phyloP scores from a whole-genome alignment of 53 echinoderm and acorn worm species.

The Zoroaster sp. region DNA sequence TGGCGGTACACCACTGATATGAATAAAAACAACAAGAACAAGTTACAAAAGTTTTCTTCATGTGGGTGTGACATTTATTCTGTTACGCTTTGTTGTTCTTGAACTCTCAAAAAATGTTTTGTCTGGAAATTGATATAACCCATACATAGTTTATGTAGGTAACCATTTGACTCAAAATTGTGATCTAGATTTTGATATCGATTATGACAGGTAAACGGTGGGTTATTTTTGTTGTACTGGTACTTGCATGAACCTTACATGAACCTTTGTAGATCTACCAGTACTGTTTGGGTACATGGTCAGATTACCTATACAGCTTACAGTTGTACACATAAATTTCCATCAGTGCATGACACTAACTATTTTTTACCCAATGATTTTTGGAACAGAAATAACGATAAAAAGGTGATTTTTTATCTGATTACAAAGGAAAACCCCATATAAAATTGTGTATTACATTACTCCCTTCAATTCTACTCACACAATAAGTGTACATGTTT shows the following conservation, averaged over 20 bases:
- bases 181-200: slow-evolving; percentile 23
- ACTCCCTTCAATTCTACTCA: too few relatives aligned
- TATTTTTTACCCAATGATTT: too few relatives aligned
- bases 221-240: neutral
- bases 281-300: too few relatives aligned
- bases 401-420: too few relatives aligned
- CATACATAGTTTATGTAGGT: neutral
- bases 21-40: neutral
- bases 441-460: too few relatives aligned
- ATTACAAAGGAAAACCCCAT: too few relatives aligned
- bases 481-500: too few relatives aligned
- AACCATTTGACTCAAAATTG: neutral
- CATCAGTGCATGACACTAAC: too few relatives aligned
- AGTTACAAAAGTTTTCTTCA: too few relatives aligned
- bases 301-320: too few relatives aligned
- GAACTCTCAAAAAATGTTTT: neutral
- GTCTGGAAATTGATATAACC: neutral
- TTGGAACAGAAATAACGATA: too few relatives aligned
- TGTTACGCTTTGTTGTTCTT: neutral
- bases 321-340: too few relatives aligned
- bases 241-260: neutral
- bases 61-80: neutral
- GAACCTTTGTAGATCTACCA: neutral
- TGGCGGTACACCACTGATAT: neutral
- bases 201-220: slow-evolving; percentile 15